Evolutionary conservation across 2,797 vertebrate genomes (phyloP), one percentile per base, ranked within the genome.

Genomic region (Coendou prehensilis): DNA sequence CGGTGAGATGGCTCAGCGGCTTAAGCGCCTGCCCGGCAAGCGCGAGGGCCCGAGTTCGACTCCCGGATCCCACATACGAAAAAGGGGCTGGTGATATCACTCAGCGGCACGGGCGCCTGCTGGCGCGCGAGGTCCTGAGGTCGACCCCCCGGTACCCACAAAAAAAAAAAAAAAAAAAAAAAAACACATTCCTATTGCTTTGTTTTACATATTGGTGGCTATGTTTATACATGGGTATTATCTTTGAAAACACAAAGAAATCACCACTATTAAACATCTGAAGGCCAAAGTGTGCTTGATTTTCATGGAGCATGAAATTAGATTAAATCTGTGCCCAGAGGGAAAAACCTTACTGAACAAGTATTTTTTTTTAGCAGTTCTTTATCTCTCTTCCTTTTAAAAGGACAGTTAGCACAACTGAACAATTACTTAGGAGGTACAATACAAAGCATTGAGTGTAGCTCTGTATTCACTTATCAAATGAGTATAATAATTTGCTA

Each of bases 401-500:
- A 98, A 98, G 98, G 98, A 97, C 96, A 96, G 95, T 97, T 96
- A 96, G 96, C 96, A 95, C 95, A 97, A 96, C 92, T 96, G 97
- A 97, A 98, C 96, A 98, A 98, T 96, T 98, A 97, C 96, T 96
- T 96, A 97, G 96, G 92, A 98, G 97, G 98, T 97, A 97, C 95
- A 96, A 98, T 98, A 97, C 89, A 94, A 96, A 97, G 97, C 97
- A 97, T 96, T 97, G 94, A 97, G 96, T 2, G 5, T 87, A 97
- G 97, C 92, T 98, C 97, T 98, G 97, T 98, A 98, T 98, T 95
- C 54, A 98, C 98, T 98, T 98, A 98, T 97, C 98, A 98, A 98
- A 98, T 97, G 97, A 98, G 98, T 98, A 97, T 95, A 98, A 98
- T 98, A 98, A 98, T 98, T 98, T 98, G 98, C 98, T 98, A 97